Base-by-base conservation (phyloP, 1,140 invertebrate genomes). In the Heliothis subflexa region DNA sequence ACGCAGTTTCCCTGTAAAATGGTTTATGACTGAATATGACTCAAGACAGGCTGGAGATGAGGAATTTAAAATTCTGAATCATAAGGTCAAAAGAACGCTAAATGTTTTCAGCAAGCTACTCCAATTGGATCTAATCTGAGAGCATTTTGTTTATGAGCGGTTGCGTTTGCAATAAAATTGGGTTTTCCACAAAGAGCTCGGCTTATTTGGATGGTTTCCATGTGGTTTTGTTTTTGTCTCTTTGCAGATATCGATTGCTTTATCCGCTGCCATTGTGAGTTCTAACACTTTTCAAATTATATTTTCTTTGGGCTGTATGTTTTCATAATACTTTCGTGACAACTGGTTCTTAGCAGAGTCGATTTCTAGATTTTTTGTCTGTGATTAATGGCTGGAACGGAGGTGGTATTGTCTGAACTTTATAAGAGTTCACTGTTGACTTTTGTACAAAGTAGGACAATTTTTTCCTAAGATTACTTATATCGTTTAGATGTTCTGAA, bases 1-100 rank as follows among this genome's bases (percentile, higher is more conserved):
- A 64, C 61, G 61, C 28, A 47, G 61, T 64, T 64, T 18, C 61
- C 45, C 61, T 18, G 40, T 64, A 64, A 45, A 47, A 64, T 47
- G 33, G 61, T 64, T 47, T 64, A 64, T 64, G 40, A 64, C 28
- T 64, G 40, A 47, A 64, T 47, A 64, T 47, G 16, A 64, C 9
- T 64, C n/a, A 64, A 64, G 40, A 45, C 61, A 12, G n/a, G 0
- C 16, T 64, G n/a, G 45, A 2, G 33, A 64, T 64, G 33, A 47
- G 18, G 61, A 64, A 18, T 64, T 64, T n/a, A 45, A 16, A 47
- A 64, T 45, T 11, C n/a, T 64, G 28, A 64, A n/a, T 45, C 16
- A 64, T 10, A n/a, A 62, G n/a, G 59, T 16, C 14, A n/a, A 28
- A 16, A 45, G 12, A 47, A 45, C n/a, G 0, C 18, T 64, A 47